phyloP scores from a whole-genome alignment of 2,113 vertebrate genomes.

The Mobula birostris region DNA sequence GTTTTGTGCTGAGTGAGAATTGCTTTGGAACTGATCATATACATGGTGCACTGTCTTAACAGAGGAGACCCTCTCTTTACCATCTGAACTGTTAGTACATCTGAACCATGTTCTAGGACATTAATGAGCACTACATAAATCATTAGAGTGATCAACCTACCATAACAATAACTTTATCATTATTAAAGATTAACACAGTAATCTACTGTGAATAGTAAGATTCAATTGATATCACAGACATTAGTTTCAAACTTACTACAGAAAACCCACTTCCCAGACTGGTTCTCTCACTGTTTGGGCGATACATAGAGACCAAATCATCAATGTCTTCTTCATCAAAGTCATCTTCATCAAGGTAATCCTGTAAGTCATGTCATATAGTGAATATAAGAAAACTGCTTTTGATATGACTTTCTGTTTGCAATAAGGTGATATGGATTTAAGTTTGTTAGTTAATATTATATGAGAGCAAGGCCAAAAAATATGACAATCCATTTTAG shows the following conservation, averaged over 20 bases:
- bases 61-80: not conserved
- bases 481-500: not conserved
- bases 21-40: not conserved
- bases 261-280: conserved; percentile 63
- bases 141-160: not conserved
- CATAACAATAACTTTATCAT: not conserved
- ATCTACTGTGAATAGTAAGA: not conserved
- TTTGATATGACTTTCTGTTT: not conserved
- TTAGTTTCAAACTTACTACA: conserved; percentile 57
- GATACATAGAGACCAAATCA: conserved; percentile 55
- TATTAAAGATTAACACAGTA: not conserved
- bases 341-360: conserved; percentile 60
- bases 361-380: conserved; percentile 52
- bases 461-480: not conserved
- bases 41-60: not conserved
- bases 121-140: too few species aligned
- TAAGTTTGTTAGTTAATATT: conserved; percentile 8
- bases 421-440: not conserved
- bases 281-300: conserved; percentile 46
- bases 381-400: not conserved
- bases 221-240: not conserved
- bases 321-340: conserved; percentile 62
- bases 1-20: too few species aligned
- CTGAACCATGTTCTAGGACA: not conserved
- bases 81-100: too few species aligned